phyloP scores from a whole-genome alignment of 2,888 invertebrate genomes.

The Pyrgus malvae region DNA sequence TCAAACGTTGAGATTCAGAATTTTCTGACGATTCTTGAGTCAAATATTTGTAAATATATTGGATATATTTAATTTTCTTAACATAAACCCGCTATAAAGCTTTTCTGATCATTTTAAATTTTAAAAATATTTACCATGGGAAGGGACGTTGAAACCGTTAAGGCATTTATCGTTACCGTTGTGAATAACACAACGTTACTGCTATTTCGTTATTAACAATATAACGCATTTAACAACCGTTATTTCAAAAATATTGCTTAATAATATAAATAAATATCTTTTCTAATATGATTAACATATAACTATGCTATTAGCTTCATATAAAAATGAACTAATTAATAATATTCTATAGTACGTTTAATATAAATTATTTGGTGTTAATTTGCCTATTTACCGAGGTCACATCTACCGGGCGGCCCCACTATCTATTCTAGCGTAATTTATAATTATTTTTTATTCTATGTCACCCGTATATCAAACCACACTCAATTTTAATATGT shows the following conservation, averaged over 20 bases:
- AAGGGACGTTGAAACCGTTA: constrained; percentile 10
- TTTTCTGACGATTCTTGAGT: not conserved
- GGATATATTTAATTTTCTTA: constrained; percentile 2
- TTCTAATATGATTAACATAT: constrained; percentile 1
- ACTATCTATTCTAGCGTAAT: constrained; percentile 44
- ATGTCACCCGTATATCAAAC: constrained; percentile 34
- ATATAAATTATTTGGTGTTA: constrained; percentile 72
- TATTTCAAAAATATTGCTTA: constrained; percentile 22
- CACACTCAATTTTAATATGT: constrained; percentile 27
- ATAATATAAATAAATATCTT: constrained; percentile 17
- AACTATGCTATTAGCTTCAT: constrained; percentile 16
- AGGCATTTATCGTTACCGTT: constrained; percentile 6
- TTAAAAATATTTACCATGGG: constrained; percentile 5
- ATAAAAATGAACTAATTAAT: constrained; percentile 22
- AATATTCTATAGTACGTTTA: constrained; percentile 33
- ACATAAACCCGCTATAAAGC: constrained; percentile 16
- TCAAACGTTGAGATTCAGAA: not conserved
- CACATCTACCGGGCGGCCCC: constrained; percentile 35
- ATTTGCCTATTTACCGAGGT: constrained; percentile 57
- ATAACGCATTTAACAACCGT: constrained; percentile 11
- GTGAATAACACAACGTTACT: constrained; percentile 10
- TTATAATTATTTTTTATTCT: constrained; percentile 29
- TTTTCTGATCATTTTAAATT: not conserved
- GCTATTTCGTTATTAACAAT: constrained; percentile 8
- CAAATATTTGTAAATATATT: constrained; percentile 4